These are phyloP conservation scores for Barnardius zonarius DNA, from an alignment of 2,113 vertebrate species.

Conservation along the genomic window DNA sequence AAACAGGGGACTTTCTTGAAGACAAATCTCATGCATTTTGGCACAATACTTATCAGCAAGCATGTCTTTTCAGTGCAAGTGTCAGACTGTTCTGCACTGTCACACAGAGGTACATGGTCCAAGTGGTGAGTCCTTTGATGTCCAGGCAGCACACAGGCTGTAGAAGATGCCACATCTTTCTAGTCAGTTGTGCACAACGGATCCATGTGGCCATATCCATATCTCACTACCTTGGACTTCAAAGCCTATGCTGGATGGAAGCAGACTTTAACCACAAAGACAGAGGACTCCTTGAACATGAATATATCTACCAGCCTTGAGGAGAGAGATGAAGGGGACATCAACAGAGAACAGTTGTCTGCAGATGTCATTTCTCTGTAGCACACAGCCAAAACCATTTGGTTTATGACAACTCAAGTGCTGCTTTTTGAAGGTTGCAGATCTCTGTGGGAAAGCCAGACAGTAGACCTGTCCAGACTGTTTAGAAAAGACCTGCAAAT, in stretches of 20 bases:
- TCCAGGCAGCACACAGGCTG: not conserved
- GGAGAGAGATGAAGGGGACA: not conserved
- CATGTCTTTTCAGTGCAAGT: not conserved
- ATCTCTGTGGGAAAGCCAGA: not conserved
- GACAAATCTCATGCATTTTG: not conserved
- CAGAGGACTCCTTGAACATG: not conserved
- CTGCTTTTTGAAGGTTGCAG: not conserved
- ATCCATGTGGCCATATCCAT: not conserved
- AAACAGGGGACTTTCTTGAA: not conserved
- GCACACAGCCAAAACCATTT: not conserved
- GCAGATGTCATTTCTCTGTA: not conserved
- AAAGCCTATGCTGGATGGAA: not conserved
- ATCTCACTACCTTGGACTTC: not conserved
- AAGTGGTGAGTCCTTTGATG: not conserved
- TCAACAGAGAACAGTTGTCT: not conserved
- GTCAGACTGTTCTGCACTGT: not conserved
- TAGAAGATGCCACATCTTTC: not conserved
- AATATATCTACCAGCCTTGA: not conserved
- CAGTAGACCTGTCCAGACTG: not conserved
- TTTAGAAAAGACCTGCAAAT: not conserved
- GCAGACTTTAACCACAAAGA: not conserved
- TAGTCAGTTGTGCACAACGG: not conserved
- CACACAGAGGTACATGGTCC: accelerated
- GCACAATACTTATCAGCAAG: not conserved
- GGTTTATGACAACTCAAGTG: not conserved